Evolutionary conservation across 2,888 invertebrate species (phyloP).

Genomic region (Dichetophora obliterata): DNA sequence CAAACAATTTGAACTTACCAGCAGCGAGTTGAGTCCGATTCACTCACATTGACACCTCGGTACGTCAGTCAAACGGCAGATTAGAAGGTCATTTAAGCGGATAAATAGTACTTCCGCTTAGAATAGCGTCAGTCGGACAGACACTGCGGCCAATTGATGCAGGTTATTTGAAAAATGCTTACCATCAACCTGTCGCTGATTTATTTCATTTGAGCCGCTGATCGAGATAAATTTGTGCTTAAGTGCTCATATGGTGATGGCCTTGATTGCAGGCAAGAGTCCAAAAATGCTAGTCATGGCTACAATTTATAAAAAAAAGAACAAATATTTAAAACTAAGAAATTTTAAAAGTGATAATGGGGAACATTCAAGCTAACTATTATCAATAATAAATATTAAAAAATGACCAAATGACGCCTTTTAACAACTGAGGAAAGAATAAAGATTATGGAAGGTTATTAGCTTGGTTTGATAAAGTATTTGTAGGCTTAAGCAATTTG

Average conservation of each 20-base stretch:
- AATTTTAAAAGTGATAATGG: no score
- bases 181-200: not conserved
- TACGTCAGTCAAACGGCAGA: not conserved
- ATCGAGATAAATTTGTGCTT: conserved; percentile 20
- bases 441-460: no score
- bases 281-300: conserved; percentile 10
- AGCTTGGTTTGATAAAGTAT: no score
- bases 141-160: conserved; percentile 12
- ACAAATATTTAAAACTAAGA: no score
- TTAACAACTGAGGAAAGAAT: no score
- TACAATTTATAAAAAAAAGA: not conserved
- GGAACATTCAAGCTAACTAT: no score
- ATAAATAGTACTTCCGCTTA: not conserved
- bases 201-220: conserved; percentile 12
- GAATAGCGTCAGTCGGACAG: not conserved
- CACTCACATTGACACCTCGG: conserved; percentile 8
- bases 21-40: not conserved
- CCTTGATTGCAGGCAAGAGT: not conserved
- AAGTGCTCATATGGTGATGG: conserved; percentile 14
- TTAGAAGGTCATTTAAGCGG: conserved; percentile 11
- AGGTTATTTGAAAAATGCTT: conserved; percentile 6
- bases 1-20: not conserved
- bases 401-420: no score
- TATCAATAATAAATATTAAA: no score
- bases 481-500: no score